Base-by-base conservation (phyloP, 1,140 invertebrate species). In the Dryas iulia region DNA sequence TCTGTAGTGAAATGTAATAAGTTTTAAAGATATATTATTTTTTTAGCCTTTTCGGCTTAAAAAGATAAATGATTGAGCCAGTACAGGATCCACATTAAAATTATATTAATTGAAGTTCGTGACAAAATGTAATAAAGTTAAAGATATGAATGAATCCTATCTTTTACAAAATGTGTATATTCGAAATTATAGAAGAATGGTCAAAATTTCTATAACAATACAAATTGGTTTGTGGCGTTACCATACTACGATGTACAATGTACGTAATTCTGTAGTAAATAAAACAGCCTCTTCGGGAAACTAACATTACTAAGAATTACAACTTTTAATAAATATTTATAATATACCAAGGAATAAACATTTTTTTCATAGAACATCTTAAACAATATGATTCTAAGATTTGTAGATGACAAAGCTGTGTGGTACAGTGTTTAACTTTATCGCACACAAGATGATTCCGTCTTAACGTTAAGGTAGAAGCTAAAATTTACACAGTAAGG, bases 51-150 rank as follows among this genome's bases (percentile, higher is more conserved):
- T 62, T 60, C 21, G 30, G 21, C 18, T 60, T 47, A 60, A 60
- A 60, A 33, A 60, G 30, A 39, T 35, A 39, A 60, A 39, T 18
- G 31, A 47, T 35, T 60, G 23, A 25, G 21, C 33, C 11, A 25
- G 21, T 30, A 31, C 54, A 66, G 63, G 63, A 66, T 66, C 58
- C 39, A 18, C 39, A 47, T 47, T 47, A 47, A 47, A 47, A 21
- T 47, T 21, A 21, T 21, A 64, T 57, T 57, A 64, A 56, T 56
- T 59, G 12, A 18, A 68, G 61, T 69, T 63, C 71, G 71, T 66
- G 66, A 73, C 67, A 68, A 70, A 68, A 69, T 60, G 67, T 72
- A 72, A 76, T 76, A 68, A 39, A 18, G 7, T 11, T n/a, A n/a
- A 21, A 47, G 7, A 3, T 21, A 3, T 21, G 39, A 47, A 47